A percentile compares a stretch with the other conserved stretches of the same genome.
These are phyloP conservation scores for Bubo bubo DNA, from an alignment of 2,113 vertebrate genomes.

Conservation along the genomic window DNA sequence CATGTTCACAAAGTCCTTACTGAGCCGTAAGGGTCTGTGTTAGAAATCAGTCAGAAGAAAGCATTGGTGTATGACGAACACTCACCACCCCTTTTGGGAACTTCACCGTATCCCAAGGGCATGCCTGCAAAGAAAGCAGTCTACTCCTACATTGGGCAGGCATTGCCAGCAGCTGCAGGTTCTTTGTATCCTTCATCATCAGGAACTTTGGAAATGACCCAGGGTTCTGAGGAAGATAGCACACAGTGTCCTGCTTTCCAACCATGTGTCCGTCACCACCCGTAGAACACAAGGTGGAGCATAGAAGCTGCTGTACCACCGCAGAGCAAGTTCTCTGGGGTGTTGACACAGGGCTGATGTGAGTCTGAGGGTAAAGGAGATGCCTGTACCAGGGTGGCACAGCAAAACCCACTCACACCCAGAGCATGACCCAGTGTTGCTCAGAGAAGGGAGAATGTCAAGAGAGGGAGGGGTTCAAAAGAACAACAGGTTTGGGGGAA, in stretches of 20 bases:
- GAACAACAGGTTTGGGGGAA: background rate
- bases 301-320: background rate
- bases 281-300: background rate
- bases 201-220: background rate
- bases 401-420: background rate
- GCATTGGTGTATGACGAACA: background rate
- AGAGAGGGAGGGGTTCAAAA: background rate
- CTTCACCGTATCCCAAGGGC: background rate
- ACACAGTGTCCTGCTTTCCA: background rate
- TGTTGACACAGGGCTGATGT: background rate
- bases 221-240: background rate
- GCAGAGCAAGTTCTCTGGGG: accelerated
- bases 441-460: background rate
- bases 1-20: background rate
- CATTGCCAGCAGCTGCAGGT: background rate
- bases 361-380: background rate
- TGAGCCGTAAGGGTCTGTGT: background rate
- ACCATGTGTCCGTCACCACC: background rate
- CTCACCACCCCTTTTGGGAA: background rate
- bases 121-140: background rate
- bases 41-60: background rate
- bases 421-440: background rate
- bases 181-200: background rate
- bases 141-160: accelerated
- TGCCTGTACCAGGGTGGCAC: background rate